Evolutionary conservation across 2,797 vertebrate genomes (phyloP).

Genomic region (Micropoecilia bifurca): DNA sequence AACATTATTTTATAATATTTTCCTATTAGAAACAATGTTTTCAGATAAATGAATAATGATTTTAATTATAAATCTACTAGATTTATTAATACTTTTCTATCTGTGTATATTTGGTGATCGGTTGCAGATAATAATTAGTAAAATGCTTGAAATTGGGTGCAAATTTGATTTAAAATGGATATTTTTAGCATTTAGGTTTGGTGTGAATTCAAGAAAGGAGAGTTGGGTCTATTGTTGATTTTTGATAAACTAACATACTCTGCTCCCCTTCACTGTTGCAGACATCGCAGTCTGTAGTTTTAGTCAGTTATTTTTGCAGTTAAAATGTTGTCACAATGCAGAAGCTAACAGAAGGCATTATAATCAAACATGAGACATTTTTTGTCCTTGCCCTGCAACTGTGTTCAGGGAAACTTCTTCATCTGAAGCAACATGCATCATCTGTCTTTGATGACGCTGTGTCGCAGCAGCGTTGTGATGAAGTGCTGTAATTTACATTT

Average conservation of each 20-base stretch:
- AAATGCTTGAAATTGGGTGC: background rate
- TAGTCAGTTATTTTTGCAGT: background rate
- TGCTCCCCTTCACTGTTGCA: background rate
- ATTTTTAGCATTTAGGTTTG: background rate
- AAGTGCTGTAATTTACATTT: conserved; percentile 50
- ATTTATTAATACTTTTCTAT: background rate
- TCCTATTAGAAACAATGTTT: background rate
- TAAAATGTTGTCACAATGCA: background rate
- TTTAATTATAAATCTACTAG: background rate
- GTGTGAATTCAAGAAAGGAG: background rate
- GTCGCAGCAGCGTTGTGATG: conserved; percentile 28
- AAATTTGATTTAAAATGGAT: background rate
- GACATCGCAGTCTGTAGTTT: background rate
- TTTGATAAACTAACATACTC: background rate
- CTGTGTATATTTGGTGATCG: background rate
- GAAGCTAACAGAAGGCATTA: background rate
- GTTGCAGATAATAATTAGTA: background rate
- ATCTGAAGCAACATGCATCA: conserved; percentile 1
- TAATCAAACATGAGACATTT: conserved; percentile 9
- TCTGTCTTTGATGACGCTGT: conserved; percentile 17
- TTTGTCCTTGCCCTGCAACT: background rate
- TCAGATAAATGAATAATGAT: background rate
- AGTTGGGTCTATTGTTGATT: background rate
- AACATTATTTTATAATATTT: background rate
- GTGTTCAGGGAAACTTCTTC: conserved; percentile 2